phyloP scores from a whole-genome alignment of 2,113 vertebrate genomes.

The Micromys minutus region DNA sequence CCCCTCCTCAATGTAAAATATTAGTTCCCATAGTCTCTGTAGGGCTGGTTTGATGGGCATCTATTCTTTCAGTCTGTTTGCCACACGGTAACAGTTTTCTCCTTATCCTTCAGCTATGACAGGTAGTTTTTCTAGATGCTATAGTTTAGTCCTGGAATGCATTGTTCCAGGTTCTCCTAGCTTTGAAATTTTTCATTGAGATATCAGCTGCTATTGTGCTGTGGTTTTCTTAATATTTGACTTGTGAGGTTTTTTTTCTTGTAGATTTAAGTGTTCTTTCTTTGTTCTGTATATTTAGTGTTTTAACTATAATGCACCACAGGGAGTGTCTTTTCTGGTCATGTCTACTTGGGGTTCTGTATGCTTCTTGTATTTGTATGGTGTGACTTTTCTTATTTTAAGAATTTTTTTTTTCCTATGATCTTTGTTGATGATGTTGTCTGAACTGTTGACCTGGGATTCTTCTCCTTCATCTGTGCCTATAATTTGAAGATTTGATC shows the following conservation, averaged over 20 bases:
- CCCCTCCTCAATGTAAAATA: neutral
- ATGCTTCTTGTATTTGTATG: neutral
- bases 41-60: neutral
- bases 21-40: neutral
- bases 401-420: neutral
- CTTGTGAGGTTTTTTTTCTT: neutral
- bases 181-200: neutral
- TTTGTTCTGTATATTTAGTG: neutral
- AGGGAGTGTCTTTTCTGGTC: neutral
- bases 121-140: neutral
- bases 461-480: neutral
- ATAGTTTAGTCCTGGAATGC: neutral
- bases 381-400: neutral
- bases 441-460: neutral
- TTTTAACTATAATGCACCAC: too few relatives aligned
- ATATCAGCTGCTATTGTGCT: neutral
- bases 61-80: neutral
- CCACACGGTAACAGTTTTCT: neutral
- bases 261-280: neutral
- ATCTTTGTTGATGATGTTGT: neutral
- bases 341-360: neutral
- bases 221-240: neutral
- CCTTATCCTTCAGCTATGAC: neutral
- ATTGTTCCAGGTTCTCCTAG: neutral
- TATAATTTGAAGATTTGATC: neutral